Evolutionary conservation across 2,888 invertebrate genomes (phyloP).

Genomic region (Thera britannica): DNA sequence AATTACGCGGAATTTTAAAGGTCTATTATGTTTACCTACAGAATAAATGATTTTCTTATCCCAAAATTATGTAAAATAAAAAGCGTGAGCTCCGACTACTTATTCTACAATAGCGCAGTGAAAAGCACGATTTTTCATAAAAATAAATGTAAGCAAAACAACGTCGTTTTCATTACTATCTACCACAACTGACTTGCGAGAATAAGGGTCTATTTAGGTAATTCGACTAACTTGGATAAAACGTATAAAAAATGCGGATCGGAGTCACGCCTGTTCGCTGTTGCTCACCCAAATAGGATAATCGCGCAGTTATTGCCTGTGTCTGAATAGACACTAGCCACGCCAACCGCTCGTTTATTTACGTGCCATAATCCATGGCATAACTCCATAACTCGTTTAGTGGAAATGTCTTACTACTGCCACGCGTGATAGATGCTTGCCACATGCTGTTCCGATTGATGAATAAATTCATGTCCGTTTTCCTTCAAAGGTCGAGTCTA

Average conservation of each 20-base stretch:
- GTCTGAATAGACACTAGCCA: conserved; percentile 79
- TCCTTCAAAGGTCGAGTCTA: conserved; percentile 28
- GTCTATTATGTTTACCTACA: too few species aligned
- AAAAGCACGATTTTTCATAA: conserved; percentile 11
- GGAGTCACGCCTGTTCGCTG: conserved; percentile 73
- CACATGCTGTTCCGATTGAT: conserved; percentile 42
- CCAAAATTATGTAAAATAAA: conserved; percentile 5
- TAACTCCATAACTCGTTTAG: conserved; percentile 65
- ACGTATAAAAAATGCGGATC: conserved; percentile 63
- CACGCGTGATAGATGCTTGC: conserved; percentile 54
- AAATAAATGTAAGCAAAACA: conserved; percentile 27
- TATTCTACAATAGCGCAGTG: conserved; percentile 11
- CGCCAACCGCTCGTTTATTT: conserved; percentile 81
- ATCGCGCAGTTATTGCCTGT: conserved; percentile 76
- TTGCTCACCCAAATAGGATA: conserved; percentile 75
- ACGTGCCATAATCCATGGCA: conserved; percentile 64
- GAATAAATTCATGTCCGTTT: conserved; percentile 42
- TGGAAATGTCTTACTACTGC: conserved; percentile 54
- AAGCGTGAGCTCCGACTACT: neutral
- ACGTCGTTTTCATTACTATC: conserved; percentile 22
- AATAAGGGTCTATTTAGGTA: conserved; percentile 41
- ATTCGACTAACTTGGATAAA: conserved; percentile 61
- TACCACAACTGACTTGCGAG: conserved; percentile 29
- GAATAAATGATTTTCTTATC: neutral
- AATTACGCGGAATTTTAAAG: too few species aligned